Base-by-base conservation (phyloP, 1,140 invertebrate species). In the Drosophila leontia region DNA sequence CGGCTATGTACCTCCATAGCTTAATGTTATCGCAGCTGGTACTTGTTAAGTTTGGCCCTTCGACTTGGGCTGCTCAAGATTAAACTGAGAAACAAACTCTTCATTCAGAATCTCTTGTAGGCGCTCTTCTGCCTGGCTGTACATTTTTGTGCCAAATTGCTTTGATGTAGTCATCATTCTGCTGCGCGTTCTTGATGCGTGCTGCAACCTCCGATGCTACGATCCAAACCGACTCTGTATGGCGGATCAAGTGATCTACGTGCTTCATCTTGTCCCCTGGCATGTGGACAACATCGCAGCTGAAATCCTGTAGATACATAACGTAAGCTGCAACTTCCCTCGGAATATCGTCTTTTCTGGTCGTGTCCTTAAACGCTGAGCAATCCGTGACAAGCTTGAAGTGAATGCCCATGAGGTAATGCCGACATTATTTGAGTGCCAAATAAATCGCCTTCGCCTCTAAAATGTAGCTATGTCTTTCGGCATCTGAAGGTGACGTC, bases 401-500 rank as follows among this genome's bases (percentile, higher is more conserved):
- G 8, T 44, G 15, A n/a, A 58, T 58, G 13, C 23, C 56, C 39
- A 57, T n/a, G 2, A 57, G 19, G 15, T 42, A 41, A 3, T 57
- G 37, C 11, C 23, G 19, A 57, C 42, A 39, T 13, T 57, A 42
- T 9, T 6, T 42, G 4, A 57, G 37, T 8, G 23, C 23, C 15
- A 51, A 42, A 41, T 53, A 63, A 17, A 39, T 50, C 2, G 37
- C 17, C 34, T 55, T 64, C 7, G 37, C 13, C 13, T 59, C 41
- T 13, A 44, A 8, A 12, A 59, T 34, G 1, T 59, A 59, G 26
- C n/a, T 42, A 11, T 17, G 55, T 57, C 39, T 23, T 26, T 41
- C 39, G 15, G 26, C 39, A 11, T 29, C 19, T 47, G 19, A 47
- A 6, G 44, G 12, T 45, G 44, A 45, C 11, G 44, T 45, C 17